Base-by-base conservation (phyloP, 2,797 vertebrate genomes). In the Diceros bicornis region DNA sequence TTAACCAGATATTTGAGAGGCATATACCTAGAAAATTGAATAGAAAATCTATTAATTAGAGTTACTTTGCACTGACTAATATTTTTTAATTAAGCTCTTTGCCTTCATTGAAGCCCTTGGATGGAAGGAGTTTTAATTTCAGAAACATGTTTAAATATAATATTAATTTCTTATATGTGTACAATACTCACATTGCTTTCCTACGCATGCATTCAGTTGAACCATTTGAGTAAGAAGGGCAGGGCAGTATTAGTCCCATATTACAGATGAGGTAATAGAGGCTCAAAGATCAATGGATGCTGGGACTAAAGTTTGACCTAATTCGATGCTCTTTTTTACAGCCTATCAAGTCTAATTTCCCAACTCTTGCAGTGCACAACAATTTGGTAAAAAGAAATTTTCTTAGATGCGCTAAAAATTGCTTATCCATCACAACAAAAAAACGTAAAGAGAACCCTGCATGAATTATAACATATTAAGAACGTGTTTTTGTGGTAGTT, bases 11-110 rank as follows among this genome's bases (percentile, higher is more conserved):
- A 83, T 74, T 95, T 94, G 50, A 81, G 13, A 91, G 62, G 52
- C 41, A 1, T 6, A 6, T 78, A 68, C 18, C 37, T 85, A 72
- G 18, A 66, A 75, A 71, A 14, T 34, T 74, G 34, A 89, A 44
- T 41, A 81, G 64, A 69, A 95, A 92, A 59, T 62, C 21, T 69
- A 37, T 90, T 91, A 61, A 66, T 90, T 91, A 89, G n/a, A 62
- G 3, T 86, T 81, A 62, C 27, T 69, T 88, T 47, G 32, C 2
- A 50, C 7, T 75, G 47, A 21, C 1, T 86, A 52, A 68, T 21
- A 50, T 81, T 34, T 74, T 92, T 34, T 44, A 93, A 57, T 82
- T 64, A 93, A 52, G 1, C n/a, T 74, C 5, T 59, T 95, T 88
- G 17, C n/a, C 17, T 94, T 82, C 59, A 74, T 66, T 89, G 34